Conservation (phyloP, 1,140 invertebrate species). For the Apis laboriosa region DNA sequence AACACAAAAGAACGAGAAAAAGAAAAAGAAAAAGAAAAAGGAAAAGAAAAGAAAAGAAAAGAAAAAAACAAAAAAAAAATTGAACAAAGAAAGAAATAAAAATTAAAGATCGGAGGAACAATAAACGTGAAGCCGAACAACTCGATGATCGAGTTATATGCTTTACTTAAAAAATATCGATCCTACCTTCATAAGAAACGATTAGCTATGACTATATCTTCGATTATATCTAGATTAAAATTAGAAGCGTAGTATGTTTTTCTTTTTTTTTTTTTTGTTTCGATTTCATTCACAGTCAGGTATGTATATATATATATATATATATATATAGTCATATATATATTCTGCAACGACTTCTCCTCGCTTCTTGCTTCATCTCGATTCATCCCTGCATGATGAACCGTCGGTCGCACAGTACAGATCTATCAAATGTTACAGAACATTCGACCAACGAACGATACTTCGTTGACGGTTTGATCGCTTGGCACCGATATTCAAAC, state of each 20-base stretch:
- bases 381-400: constrained; percentile 44
- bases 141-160: constrained; percentile 45
- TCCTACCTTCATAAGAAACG: constrained; percentile 71
- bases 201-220: constrained; percentile 74
- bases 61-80: neutral
- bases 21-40: too few species aligned
- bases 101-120: neutral
- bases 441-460: constrained; percentile 24
- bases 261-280: constrained; percentile 54
- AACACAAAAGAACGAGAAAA: neutral
- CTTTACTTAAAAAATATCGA: constrained; percentile 70
- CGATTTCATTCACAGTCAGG: constrained; percentile 66
- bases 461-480: constrained; percentile 33
- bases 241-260: constrained; percentile 76
- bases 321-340: constrained; percentile 48
- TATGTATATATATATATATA: constrained; percentile 11
- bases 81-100: neutral
- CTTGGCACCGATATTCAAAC: constrained; percentile 45
- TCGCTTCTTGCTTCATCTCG: constrained; percentile 57
- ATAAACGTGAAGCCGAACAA: constrained; percentile 17
- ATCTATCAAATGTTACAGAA: constrained; percentile 5
- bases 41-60: too few species aligned
- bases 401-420: constrained; percentile 56
- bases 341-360: constrained; percentile 71
- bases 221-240: constrained; percentile 76